These are phyloP conservation scores for Priocnemis perturbator DNA, from an alignment of 2,888 invertebrate species.

Conservation along the genomic window DNA sequence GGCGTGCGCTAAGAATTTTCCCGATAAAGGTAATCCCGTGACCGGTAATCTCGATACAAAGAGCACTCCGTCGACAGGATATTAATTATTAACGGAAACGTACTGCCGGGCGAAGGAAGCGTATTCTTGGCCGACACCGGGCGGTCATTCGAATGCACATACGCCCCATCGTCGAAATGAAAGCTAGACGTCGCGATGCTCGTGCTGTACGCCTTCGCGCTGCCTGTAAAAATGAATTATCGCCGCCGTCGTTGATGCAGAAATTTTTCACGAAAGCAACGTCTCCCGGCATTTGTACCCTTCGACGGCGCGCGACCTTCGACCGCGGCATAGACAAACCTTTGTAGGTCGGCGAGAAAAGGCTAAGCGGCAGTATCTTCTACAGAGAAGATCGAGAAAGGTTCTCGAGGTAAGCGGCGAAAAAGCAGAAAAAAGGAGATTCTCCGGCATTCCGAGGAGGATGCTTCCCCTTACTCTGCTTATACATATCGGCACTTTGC, in stretches of 20 bases:
- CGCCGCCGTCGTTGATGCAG: conserved; percentile 30
- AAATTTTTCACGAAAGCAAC: conserved; percentile 46
- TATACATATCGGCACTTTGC: conserved; percentile 8
- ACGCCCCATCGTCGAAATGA: conserved; percentile 17
- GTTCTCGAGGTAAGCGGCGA: conserved; percentile 24
- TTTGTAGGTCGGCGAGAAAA: conserved; percentile 46
- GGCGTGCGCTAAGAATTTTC: no score
- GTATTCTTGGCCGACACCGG: no score
- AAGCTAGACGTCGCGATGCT: conserved; percentile 36
- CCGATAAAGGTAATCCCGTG: no score
- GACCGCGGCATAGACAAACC: conserved; percentile 39
- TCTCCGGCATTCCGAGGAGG: conserved; percentile 33
- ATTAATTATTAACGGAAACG: no score
- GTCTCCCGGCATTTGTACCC: conserved; percentile 45
- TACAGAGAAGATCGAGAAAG: conserved; percentile 36
- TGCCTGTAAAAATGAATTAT: conserved; percentile 44
- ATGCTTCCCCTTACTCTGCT: conserved; percentile 13
- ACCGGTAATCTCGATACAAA: no score
- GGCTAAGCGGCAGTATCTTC: conserved; percentile 47
- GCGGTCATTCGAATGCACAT: no score
- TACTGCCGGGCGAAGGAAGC: no score
- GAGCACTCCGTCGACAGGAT: no score
- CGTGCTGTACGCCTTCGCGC: conserved; percentile 19
- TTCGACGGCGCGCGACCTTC: conserved; percentile 35
- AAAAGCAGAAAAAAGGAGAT: conserved; percentile 38